Conservation (phyloP, 2,113 vertebrate genomes). For the Plecotus auritus region DNA sequence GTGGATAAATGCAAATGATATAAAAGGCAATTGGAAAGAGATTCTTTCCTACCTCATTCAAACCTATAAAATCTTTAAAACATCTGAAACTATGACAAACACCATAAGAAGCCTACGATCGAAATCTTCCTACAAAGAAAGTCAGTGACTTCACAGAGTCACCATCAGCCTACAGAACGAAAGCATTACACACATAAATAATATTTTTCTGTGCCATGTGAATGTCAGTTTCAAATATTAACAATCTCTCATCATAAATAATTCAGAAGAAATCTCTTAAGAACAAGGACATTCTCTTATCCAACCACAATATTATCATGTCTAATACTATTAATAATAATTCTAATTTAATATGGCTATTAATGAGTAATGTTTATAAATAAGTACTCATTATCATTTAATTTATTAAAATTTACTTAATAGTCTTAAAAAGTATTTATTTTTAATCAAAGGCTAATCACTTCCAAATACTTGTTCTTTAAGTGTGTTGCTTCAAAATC, state of each 20-base stretch:
- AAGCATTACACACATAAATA: background rate
- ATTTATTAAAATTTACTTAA: background rate
- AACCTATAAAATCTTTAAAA: conserved; percentile 9
- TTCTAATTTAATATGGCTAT: background rate
- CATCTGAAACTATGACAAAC: background rate
- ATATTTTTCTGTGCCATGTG: background rate
- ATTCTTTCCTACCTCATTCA: background rate
- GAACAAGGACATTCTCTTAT: background rate
- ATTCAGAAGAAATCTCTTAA: background rate
- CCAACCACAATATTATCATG: background rate
- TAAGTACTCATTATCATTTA: background rate
- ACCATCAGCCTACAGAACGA: background rate
- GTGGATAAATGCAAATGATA: background rate
- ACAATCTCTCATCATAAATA: background rate
- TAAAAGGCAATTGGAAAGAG: background rate
- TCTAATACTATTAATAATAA: background rate
- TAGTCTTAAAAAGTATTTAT: background rate
- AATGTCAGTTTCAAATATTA: background rate
- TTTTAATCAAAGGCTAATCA: background rate
- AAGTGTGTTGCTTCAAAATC: background rate
- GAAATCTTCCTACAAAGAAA: background rate
- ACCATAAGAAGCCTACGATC: background rate
- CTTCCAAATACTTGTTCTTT: background rate
- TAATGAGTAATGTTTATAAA: background rate
- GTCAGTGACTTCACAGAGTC: background rate